A percentile compares a stretch with the other conserved stretches of the same genome.
phyloP scores from a whole-genome alignment of 2,888 invertebrate species.

The Linyphia triangularis region DNA sequence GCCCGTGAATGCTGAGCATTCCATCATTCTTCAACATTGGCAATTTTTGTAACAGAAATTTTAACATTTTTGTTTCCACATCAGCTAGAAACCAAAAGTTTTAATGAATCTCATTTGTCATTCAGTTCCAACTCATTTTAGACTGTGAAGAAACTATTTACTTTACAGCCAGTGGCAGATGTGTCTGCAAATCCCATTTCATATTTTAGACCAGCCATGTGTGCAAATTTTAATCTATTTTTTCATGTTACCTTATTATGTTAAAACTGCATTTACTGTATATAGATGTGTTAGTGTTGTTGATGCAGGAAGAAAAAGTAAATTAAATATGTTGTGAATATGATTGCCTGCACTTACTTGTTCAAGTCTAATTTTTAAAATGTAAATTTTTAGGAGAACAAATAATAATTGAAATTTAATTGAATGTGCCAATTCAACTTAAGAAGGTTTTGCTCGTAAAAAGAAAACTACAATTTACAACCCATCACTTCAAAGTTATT shows the following conservation, averaged over 20 bases:
- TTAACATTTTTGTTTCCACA: conserved; percentile 38
- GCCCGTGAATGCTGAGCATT: conserved; percentile 68
- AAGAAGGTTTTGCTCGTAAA: too few species aligned
- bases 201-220: conserved; percentile 65
- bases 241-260: conserved; percentile 73
- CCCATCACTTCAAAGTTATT: too few species aligned
- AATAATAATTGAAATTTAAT: too few species aligned
- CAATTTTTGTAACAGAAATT: conserved; percentile 9
- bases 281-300: conserved; percentile 74
- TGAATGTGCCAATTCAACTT: too few species aligned
- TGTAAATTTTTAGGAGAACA: too few species aligned
- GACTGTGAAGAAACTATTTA: conserved; percentile 25
- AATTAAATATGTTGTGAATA: conserved; percentile 73
- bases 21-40: conserved; percentile 67
- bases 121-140: conserved; percentile 32
- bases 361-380: background rate
- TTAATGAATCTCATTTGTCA: conserved; percentile 63
- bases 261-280: conserved; percentile 72
- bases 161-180: conserved; percentile 56
- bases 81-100: conserved; percentile 71
- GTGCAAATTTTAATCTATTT: conserved; percentile 75
- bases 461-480: too few species aligned
- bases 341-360: background rate
- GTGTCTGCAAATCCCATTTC: conserved; percentile 63
- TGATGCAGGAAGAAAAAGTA: conserved; percentile 64